These are phyloP conservation scores for Spilarctia lutea DNA, from an alignment of 2,888 invertebrate genomes.

Conservation along the genomic window DNA sequence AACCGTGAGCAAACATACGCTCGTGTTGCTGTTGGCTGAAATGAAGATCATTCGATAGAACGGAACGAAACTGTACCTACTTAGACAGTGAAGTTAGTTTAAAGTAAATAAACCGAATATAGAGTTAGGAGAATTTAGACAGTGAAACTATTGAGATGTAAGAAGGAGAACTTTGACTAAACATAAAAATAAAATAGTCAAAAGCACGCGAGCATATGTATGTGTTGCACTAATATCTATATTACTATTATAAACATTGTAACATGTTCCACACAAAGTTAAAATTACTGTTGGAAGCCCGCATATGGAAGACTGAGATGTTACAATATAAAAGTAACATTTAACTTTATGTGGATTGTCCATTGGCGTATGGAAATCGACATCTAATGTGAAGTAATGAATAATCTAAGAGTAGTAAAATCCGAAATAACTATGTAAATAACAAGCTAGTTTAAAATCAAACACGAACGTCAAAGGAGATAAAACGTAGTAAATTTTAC, in stretches of 20 bases:
- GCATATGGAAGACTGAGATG: not conserved
- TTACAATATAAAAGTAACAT: not conserved
- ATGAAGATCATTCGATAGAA: not conserved
- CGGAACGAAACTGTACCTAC: not conserved
- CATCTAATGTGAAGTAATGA: not conserved
- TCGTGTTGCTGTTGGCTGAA: not conserved
- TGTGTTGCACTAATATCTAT: not conserved
- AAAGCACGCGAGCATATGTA: not conserved
- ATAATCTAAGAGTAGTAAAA: not conserved
- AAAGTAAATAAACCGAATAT: not conserved
- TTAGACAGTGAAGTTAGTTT: not conserved
- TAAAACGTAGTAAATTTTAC: not conserved
- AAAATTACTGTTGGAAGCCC: not conserved
- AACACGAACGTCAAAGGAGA: not conserved
- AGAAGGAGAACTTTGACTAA: too few species aligned
- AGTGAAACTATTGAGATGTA: not conserved
- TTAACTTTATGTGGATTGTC: conserved; percentile 4
- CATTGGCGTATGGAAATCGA: not conserved
- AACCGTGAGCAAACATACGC: not conserved
- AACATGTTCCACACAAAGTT: conserved; percentile 1
- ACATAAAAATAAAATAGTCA: not conserved
- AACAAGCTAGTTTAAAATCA: not conserved
- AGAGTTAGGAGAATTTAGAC: not conserved
- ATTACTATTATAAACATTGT: not conserved
- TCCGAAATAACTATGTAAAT: not conserved